Percentiles rank a stretch among this genome's conserved stretches.
Evolutionary conservation across 2,797 vertebrate genomes (phyloP).

Genomic region (Coranthus polyacanthus): DNA sequence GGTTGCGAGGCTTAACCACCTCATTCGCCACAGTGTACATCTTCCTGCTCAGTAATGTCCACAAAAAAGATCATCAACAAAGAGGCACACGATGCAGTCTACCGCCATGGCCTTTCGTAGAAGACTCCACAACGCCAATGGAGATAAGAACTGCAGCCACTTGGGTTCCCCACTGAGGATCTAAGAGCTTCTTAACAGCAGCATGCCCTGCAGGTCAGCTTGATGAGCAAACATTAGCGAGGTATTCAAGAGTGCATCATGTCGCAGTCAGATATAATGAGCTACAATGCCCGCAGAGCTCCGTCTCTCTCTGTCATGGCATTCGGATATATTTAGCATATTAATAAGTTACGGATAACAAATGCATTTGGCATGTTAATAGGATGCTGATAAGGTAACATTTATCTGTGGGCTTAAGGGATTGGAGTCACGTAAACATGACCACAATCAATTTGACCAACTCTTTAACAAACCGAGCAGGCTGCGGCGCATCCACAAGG

Average conservation of each 20-base stretch:
- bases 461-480: neutral
- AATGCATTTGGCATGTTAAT: conserved; percentile 62
- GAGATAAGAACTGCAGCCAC: neutral
- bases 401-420: conserved; percentile 30
- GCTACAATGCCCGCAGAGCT: conserved; percentile 54
- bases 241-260: conserved; percentile 50
- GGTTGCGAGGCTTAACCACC: neutral
- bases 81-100: neutral
- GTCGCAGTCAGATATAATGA: conserved; percentile 62
- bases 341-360: conserved; percentile 59
- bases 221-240: conserved; percentile 69
- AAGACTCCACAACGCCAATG: neutral
- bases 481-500: neutral
- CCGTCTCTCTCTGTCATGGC: conserved; percentile 43
- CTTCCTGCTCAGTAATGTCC: no score
- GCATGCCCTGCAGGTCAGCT: conserved; percentile 61
- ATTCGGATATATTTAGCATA: conserved; percentile 57
- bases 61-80: no score
- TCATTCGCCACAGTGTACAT: no score
- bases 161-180: conserved; percentile 30
- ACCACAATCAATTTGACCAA: conserved; percentile 2
- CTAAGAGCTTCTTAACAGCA: conserved; percentile 27
- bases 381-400: conserved; percentile 39
- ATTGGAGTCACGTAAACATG: neutral
- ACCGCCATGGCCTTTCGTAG: neutral